These are phyloP conservation scores for Diplodus puntazzo DNA, from an alignment of 2,797 vertebrate genomes.

Conservation along the genomic window DNA sequence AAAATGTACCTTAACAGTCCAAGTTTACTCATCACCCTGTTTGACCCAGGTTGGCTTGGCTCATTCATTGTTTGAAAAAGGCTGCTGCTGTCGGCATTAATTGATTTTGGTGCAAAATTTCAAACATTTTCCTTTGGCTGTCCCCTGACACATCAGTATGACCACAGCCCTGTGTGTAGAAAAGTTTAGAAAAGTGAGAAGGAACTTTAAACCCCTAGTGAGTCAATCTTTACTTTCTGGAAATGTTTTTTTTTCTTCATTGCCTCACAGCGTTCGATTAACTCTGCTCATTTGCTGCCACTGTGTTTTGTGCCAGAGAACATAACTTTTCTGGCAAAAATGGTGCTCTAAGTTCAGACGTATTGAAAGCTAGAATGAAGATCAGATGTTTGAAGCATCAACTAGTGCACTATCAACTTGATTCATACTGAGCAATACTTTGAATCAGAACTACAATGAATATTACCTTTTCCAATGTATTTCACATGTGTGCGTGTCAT, in stretches of 20 bases:
- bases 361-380: slow-evolving; percentile 51
- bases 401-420: slow-evolving; percentile 19
- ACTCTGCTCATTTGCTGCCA: slow-evolving; percentile 49
- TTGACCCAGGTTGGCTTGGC: not conserved
- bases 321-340: slow-evolving; percentile 44
- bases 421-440: slow-evolving; percentile 22
- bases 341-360: slow-evolving; percentile 19
- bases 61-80: slow-evolving; percentile 27
- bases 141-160: slow-evolving; percentile 47
- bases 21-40: not conserved
- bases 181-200: slow-evolving; percentile 39
- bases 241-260: not conserved
- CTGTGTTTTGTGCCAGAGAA: slow-evolving; percentile 48
- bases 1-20: not conserved
- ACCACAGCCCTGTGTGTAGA: slow-evolving; percentile 45
- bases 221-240: slow-evolving; percentile 42
- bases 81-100: slow-evolving; percentile 19
- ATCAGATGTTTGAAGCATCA: slow-evolving; percentile 36
- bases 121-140: slow-evolving; percentile 27
- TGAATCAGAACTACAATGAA: not conserved
- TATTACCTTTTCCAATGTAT: slow-evolving; percentile 20
- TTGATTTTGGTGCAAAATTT: slow-evolving; percentile 33
- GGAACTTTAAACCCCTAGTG: slow-evolving; percentile 46
- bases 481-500: slow-evolving; percentile 37
- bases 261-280: slow-evolving; percentile 44